Base-by-base conservation (phyloP, 2,797 vertebrate genomes). In the Halcyon leucocephala region DNA sequence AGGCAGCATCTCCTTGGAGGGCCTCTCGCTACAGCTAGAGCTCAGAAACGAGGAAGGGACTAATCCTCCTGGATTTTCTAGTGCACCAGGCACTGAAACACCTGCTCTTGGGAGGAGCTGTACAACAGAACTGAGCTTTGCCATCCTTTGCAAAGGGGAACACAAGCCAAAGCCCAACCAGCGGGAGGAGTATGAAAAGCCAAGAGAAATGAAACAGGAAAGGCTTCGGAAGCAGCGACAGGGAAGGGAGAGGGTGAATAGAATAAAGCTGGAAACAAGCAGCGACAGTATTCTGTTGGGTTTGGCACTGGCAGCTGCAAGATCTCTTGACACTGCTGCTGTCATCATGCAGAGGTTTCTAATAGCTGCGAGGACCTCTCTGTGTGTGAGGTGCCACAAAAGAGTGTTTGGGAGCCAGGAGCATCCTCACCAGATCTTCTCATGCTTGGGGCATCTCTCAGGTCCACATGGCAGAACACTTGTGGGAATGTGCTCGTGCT, bases 121-220 rank as follows among this genome's bases (percentile, higher is more conserved):
- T 8, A 44, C 39, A 54, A 57, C 5, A 16, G 26, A 86, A 52
- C 31, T 71, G n/a, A 33, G 20, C n/a, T 94, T 77, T 86, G 35
- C 19, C 28, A 58, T 26, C 24, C 21, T 82, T 70, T 44, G 61
- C 9, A 29, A 69, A 49, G 15, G 10, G 25, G 48, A 74, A 67
- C 4, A 2, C 1, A 12, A 73, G 18, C 5, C 25, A 62, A 46
- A 55, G 4, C 51, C 48, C 49, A 49, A 0, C 1, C 0, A 0
- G 21, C 26, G 46, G 26, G 41, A 92, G 22, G 24, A 49, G 15
- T 13, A 54, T 77, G 61, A 54, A 87, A 61, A 84, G 57, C n/a
- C 37, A 17, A 31, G 46, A 83, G 39, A 26, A 70, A 67, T 10
- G 3, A 51, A 55, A 62, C 5, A 26, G 37, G 22, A 64, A 58